Base-by-base conservation (phyloP, 1,140 invertebrate genomes). In the Eurosta solidaginis region DNA sequence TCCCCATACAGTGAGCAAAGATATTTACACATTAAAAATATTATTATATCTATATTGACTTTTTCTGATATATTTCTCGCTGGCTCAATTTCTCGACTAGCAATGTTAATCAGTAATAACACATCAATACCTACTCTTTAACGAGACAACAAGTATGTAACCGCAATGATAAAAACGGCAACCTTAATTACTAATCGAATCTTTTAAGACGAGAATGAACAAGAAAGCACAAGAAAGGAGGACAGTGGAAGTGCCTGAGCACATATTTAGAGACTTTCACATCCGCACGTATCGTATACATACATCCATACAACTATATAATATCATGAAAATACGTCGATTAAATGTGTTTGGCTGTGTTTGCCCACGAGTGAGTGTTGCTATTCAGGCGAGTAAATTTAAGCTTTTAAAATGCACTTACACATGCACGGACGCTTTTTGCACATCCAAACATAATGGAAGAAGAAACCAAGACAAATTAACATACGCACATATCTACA, bases 361-460 rank as follows among this genome's bases (percentile, higher is more conserved):
- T n/a, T n/a, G n/a, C n/a, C n/a, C n/a, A 33, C 6, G 29, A 12
- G 45, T 49, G 17, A 49, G 14, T 49, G 17, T 17, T 17, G n/a
- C 4, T 25, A 52, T 52, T 4, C n/a, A 52, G n/a, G 59, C 33
- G 50, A 17, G 59, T n/a, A 20, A 40, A n/a, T 68, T 68, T 14
- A 22, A 20, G 59, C 59, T 40, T 68, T 68, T 68, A 68, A 68
- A 68, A 68, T 68, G 59, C 59, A 68, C 29, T 68, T 40, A 68
- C 14, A 49, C 9, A 49, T n/a, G 17, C 54, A 36, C 25, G n/a
- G n/a, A n/a, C n/a, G n/a, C n/a, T n/a, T n/a, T n/a, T n/a, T n/a
- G 40, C 25, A 40, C 54, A 59, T 9, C 29, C 54, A 59, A 1
- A 59, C 27, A 29, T 33, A 40, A 14, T 33, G n/a, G n/a, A n/a